A percentile compares a stretch with the other conserved stretches of the same genome.
phyloP scores from a whole-genome alignment of 2,113 vertebrate genomes.

The Anguilla rostrata region DNA sequence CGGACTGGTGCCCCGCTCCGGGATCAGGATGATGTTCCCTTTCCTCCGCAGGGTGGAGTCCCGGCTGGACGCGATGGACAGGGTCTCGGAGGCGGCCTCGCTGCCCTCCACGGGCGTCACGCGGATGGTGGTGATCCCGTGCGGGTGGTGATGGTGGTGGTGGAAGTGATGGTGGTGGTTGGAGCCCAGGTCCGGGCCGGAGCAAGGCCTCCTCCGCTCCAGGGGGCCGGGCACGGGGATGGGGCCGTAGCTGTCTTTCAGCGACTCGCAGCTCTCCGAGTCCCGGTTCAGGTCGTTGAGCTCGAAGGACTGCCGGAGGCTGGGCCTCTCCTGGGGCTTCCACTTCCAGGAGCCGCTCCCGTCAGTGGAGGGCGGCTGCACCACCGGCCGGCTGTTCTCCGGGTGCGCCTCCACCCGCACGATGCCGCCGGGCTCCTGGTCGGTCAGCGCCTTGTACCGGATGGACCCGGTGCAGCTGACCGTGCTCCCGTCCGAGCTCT shows the following conservation, averaged over 20 bases:
- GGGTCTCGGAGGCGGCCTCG: conserved; percentile 85
- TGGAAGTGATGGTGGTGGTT: conserved; percentile 54
- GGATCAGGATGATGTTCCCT: conserved; percentile 75
- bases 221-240: conserved; percentile 48
- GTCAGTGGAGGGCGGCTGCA: conserved; percentile 85
- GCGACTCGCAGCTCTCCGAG: conserved; percentile 84
- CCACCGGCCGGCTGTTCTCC: conserved; percentile 83
- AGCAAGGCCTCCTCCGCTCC: conserved; percentile 33
- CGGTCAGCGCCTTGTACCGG: conserved; percentile 86
- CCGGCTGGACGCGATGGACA: conserved; percentile 86
- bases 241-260: conserved; percentile 80
- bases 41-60: conserved; percentile 90
- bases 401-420: conserved; percentile 91
- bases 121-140: conserved; percentile 85
- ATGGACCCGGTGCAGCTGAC: conserved; percentile 89
- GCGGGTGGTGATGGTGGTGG: conserved; percentile 81
- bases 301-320: conserved; percentile 82
- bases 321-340: conserved; percentile 86
- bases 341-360: conserved; percentile 93
- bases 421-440: conserved; percentile 86
- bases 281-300: conserved; percentile 88
- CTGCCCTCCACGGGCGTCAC: conserved; percentile 91
- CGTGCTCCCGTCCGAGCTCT: conserved; percentile 80
- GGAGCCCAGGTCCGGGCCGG: conserved; percentile 23
- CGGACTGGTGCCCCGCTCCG: conserved; percentile 78